phyloP scores from a whole-genome alignment of 2,888 invertebrate species.

The Hydriomena furcata region DNA sequence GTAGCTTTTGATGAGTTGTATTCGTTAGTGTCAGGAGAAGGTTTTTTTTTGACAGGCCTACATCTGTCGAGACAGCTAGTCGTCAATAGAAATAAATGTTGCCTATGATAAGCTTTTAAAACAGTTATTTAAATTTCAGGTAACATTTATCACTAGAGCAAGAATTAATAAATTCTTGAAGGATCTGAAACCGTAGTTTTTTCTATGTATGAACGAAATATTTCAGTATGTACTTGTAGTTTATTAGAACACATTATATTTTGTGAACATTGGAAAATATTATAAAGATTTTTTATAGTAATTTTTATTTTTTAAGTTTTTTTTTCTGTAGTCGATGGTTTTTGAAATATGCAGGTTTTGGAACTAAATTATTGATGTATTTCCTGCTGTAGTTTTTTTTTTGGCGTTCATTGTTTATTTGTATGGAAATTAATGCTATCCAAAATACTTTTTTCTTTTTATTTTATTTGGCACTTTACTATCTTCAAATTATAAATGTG shows the following conservation, averaged over 20 bases:
- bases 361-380: constrained; percentile 11
- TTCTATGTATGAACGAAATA: neutral
- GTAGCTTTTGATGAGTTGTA: too few relatives aligned
- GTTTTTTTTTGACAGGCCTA: too few relatives aligned
- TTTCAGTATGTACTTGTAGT: neutral
- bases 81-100: too few relatives aligned
- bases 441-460: neutral
- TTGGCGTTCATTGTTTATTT: neutral
- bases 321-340: neutral
- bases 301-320: constrained; percentile 17
- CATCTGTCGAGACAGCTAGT: too few relatives aligned
- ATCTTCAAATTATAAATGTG: too few relatives aligned
- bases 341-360: neutral
- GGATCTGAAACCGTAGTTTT: neutral
- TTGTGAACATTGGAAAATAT: constrained; percentile 7
- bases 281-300: constrained; percentile 17
- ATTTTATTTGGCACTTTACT: too few relatives aligned
- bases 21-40: too few relatives aligned
- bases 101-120: too few relatives aligned
- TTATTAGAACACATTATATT: constrained; percentile 1
- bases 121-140: too few relatives aligned
- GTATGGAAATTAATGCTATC: constrained; percentile 7
- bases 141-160: too few relatives aligned
- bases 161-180: too few relatives aligned
- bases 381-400: neutral